Evolutionary conservation across 2,888 invertebrate species (phyloP).

Genomic region (Athalia rosae): DNA sequence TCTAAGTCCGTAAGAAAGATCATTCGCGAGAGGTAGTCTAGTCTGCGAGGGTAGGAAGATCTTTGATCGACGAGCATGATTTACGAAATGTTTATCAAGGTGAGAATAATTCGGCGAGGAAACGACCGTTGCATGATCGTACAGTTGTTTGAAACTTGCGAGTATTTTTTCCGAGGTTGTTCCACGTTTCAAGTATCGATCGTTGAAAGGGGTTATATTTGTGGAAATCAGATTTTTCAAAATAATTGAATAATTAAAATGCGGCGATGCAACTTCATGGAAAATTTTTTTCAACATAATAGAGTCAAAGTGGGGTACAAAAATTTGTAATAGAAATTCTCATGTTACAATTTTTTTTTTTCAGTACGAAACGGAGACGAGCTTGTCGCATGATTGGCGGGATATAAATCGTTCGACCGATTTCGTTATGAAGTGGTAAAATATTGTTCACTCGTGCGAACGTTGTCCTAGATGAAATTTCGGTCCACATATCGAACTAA

Average conservation of each 20-base stretch:
- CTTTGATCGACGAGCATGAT: background rate
- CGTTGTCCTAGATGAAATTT: slow-evolving; percentile 25
- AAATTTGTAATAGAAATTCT: slow-evolving; percentile 3
- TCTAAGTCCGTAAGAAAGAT: background rate
- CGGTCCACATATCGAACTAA: background rate
- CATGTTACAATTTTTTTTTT: slow-evolving; percentile 3
- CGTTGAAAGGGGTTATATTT: background rate
- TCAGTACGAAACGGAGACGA: background rate
- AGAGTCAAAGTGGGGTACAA: background rate
- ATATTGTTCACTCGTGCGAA: slow-evolving; percentile 30
- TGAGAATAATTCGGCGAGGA: slow-evolving; percentile 11
- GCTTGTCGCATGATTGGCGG: background rate
- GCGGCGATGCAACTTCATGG: slow-evolving; percentile 3
- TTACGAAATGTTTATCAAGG: background rate
- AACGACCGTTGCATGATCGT: background rate
- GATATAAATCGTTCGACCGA: background rate
- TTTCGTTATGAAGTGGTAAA: background rate
- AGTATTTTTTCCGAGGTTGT: slow-evolving; percentile 10
- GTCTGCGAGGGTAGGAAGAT: background rate
- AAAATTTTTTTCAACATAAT: slow-evolving; percentile 2
- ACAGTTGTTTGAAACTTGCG: background rate
- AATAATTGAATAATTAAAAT: background rate
- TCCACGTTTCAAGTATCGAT: background rate
- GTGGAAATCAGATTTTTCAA: slow-evolving; percentile 6
- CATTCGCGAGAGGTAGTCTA: background rate